Evolutionary conservation across 2,888 invertebrate species (phyloP), one percentile per base, ranked within the genome.

Genomic region (Sisyra nigra): DNA sequence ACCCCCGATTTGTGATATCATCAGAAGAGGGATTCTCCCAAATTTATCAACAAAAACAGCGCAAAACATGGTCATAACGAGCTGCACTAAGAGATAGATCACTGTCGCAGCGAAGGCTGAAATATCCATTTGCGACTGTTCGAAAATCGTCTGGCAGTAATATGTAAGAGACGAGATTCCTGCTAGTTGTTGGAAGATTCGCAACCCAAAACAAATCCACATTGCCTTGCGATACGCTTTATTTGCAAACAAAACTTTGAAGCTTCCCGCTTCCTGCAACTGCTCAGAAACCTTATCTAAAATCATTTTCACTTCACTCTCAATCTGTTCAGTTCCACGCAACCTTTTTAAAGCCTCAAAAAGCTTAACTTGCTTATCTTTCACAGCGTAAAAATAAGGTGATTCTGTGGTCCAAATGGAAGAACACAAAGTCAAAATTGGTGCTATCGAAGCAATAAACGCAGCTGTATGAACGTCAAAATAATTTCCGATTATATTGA

Each of bases 401-500:
- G 69, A 67, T 62, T 81, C 80, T 10, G 80, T 80, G 56, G 78
- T 65, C 56, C 71, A 72, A 33, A 69, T 58, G 56, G 76, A 71
- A n/a, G 68, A 62, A 17, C 72, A 43, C 31, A 75, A 58, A 52
- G 74, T 69, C 38, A 70, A 51, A 18, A 74, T 56, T 4, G 76
- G 72, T 44, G 74, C 62, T 48, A 68, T 55, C 50, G 72, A 62
- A 52, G 73, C 73, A 57, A 72, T 64, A 44, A 63, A 60, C 43
- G 71, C 71, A 49, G 72, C 59, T 11, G 57, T 57, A 47, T 55
- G 56, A 60, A 73, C 68, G 48, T 65, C 58, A 24, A 71, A 68
- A 54, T 65, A 71, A 3, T 72, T 70, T 14, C 74, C 74, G 50
- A 75, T 67, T 54, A 71, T 65, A 60, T 73, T 76, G 48, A 74